Evolutionary conservation across 23 tunicate species (phyloP), one percentile per base, ranked within the genome.

Genomic region (Ascidia mentula): DNA sequence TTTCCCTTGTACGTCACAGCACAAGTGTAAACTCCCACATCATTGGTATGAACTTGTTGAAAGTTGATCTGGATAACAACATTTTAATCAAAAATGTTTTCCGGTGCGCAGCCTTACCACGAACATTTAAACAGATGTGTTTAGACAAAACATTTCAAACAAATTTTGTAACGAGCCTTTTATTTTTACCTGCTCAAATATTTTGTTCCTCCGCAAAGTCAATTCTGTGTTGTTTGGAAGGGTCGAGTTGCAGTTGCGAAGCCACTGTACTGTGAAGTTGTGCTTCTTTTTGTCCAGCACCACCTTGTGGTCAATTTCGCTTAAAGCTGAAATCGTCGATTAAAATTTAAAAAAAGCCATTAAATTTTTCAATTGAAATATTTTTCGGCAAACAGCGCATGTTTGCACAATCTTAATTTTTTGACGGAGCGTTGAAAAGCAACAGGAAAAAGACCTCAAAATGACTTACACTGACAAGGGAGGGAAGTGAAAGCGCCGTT

Each of bases 21-120:
- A 38, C 96, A 90, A 45, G 86, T 84, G 72, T 90, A 90, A n/a
- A 69, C 45, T 46, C 89, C 96, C 24, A 80, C 86, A 40, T 90
- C 82, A 38, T 83, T 28, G 65, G 1, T 20, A 20, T 28, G 28
- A 1, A 53, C 13, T 3, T 9, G 22, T 26, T 53, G 4, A 3
- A 53, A 3, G 4, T 26, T 53, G 13, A 53, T 26, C 65, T 53
- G 65, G 12, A 53, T 20, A 5, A 3, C 4, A 5, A 53, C 65
- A 53, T 53, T 5, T n/a, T n/a, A n/a, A n/a, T n/a, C n/a, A n/a
- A n/a, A n/a, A n/a, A n/a, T n/a, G n/a, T n/a, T n/a, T n/a, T n/a
- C n/a, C n/a, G n/a, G n/a, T n/a, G n/a, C n/a, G n/a, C n/a, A n/a
- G n/a, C n/a, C n/a, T n/a, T n/a, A n/a, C n/a, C n/a, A n/a, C n/a